A percentile compares a stretch with the other conserved stretches of the same genome.
Evolutionary conservation across 2,888 invertebrate species (phyloP).

Genomic region (Timema cristinae): DNA sequence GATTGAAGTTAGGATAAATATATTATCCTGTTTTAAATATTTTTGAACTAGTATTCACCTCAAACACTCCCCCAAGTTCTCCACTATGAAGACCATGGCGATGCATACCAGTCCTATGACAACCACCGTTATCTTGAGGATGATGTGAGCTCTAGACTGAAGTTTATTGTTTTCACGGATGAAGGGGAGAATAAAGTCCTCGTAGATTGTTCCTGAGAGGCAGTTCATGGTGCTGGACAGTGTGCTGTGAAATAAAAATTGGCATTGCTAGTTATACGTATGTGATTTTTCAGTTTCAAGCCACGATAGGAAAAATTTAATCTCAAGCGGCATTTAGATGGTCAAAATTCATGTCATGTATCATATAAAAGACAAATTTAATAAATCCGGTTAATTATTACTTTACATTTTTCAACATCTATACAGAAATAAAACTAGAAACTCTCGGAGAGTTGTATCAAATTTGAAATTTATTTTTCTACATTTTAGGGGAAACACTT

Average conservation of each 20-base stretch:
- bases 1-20: too few species aligned
- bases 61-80: not conserved
- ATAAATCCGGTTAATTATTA: not conserved
- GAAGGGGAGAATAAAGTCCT: slow-evolving; percentile 57
- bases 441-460: too few species aligned
- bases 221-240: slow-evolving; percentile 62
- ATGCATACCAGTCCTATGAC: slow-evolving; percentile 51
- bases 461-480: too few species aligned
- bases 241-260: slow-evolving; percentile 45
- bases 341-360: not conserved
- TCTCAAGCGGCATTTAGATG: not conserved
- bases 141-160: slow-evolving; percentile 53
- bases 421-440: not conserved
- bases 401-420: not conserved
- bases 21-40: too few species aligned
- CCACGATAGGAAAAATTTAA: too few species aligned
- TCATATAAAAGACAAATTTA: not conserved
- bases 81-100: not conserved
- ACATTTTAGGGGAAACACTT: too few species aligned
- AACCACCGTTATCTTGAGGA: slow-evolving; percentile 49
- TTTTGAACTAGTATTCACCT: slow-evolving; percentile 32
- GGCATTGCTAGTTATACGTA: too few species aligned
- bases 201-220: slow-evolving; percentile 58
- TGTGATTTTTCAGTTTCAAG: too few species aligned
- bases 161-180: slow-evolving; percentile 48